Evolutionary conservation across 2,888 invertebrate genomes (phyloP).

Genomic region (Stenotaenia linearis): DNA sequence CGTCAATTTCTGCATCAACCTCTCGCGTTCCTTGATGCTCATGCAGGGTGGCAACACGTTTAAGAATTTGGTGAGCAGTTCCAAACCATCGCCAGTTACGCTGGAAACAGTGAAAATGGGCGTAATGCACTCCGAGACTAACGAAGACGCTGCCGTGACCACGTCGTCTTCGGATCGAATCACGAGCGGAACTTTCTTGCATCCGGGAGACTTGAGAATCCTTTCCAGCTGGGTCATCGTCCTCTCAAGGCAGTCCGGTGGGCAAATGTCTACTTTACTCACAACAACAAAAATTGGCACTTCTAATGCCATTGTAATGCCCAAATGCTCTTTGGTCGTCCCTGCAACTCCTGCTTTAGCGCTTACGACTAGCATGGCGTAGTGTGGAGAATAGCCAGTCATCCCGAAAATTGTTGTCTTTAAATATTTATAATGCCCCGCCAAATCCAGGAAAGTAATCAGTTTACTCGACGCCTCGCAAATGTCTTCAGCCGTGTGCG

Average conservation of each 20-base stretch:
- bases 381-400: conserved; percentile 88
- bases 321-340: conserved; percentile 86
- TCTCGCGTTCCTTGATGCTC: conserved; percentile 60
- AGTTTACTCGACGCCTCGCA: conserved; percentile 87
- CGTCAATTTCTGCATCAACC: conserved; percentile 65
- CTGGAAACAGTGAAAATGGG: conserved; percentile 86
- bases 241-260: conserved; percentile 45
- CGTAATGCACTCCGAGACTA: conserved; percentile 58
- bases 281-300: conserved; percentile 87
- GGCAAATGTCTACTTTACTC: conserved; percentile 85
- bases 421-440: conserved; percentile 93
- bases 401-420: conserved; percentile 91
- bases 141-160: conserved; percentile 65
- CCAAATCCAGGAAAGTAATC: conserved; percentile 90
- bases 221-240: conserved; percentile 52
- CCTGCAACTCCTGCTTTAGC: conserved; percentile 68
- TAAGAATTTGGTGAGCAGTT: conserved; percentile 76
- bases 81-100: conserved; percentile 78
- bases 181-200: conserved; percentile 58
- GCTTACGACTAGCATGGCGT: conserved; percentile 79
- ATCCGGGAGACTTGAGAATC: conserved; percentile 61
- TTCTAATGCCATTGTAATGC: conserved; percentile 56
- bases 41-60: conserved; percentile 68
- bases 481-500: conserved; percentile 88
- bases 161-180: conserved; percentile 66